Evolutionary conservation across 30 jellyfish, hydroid and myxozoan species (phyloP), one percentile per base, ranked within the genome.

Genomic region (Mastigias papua): DNA sequence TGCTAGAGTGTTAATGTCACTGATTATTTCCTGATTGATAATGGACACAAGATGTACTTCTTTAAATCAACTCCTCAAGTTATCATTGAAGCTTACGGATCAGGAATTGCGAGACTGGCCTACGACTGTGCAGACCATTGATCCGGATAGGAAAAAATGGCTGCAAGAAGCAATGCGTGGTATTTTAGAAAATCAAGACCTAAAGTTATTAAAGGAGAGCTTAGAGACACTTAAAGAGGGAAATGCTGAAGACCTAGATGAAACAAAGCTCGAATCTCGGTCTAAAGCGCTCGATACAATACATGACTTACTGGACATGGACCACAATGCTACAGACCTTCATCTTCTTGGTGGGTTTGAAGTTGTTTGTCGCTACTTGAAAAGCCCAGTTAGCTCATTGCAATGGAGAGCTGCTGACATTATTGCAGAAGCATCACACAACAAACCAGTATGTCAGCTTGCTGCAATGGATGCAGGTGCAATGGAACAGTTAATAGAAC

Each of bases 381-480:
- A 58, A 34, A 88, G 96, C 78, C 90, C 84, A 1, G 74, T 88
- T 76, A 60, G 92, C 35, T 71, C 90, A n/a, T 42, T 93, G 78
- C 92, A 87, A 42, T 87, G 97, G 97, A 62, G 96, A 35, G 96
- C 97, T 26, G 98, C 98, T 22, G 96, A 93, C 64, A 70, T 93
- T 21, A 69, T 93, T 27, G 98, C 97, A 31, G 90, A 76, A 78
- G 79, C 94, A 13, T 46, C 92, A 19, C 98, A 93, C 42, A 93
- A 93, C 64, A 93, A 88, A 33, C 96, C 97, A 13, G 77, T 76
- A 20, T 88, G 96, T 74, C 98, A 93, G 60, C 79, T 66, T 19
- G 91, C 97, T 26, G 70, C 74, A 26, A 80, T 65, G 65, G 87
- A 83, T 34, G 34, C 69, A 7, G 84, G 88, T 11, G 93, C 90